Base-by-base conservation (phyloP, 2,888 invertebrate genomes). In the Parascotia fuliginaria region DNA sequence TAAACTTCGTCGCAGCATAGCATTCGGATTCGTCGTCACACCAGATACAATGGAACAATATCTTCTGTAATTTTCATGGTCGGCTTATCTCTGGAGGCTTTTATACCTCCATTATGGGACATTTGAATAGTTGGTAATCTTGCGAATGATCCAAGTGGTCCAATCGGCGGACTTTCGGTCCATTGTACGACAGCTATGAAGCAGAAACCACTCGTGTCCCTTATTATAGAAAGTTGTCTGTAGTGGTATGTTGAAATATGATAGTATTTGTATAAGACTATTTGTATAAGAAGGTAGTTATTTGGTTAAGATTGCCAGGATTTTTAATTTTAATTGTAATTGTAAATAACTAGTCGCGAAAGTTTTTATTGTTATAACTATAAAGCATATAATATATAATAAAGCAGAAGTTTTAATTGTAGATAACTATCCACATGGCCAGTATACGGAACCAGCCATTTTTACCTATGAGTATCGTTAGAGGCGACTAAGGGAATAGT, bases 101-200 rank as follows among this genome's bases (percentile, higher is more conserved):
- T 69, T 73, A 73, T 58, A 55, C 46, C 42, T 45, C 61, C 54
- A 58, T 64, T 66, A 60, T 47, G 41, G 42, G 50, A 61, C 66
- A 52, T 74, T 74, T 77, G 75, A 77, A 82, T 79, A 70, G 78
- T 65, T 65, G 57, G 66, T 75, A 79, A 82, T 81, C 75, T 77
- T 51, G 61, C 60, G 67, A 80, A 70, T 79, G 75, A 73, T 45
- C 64, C 60, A 62, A 70, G 75, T 79, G 77, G 73, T 46, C 66
- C 62, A 65, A 70, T 65, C 58, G 63, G 45, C 51, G 58, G 63
- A 54, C 42, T 56, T 55, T 58, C 59, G 15, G 27, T 33, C 51
- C 49, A 75, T 79, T 79, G 76, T 76, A 51, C 34, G 39, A 29
- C 12, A 14, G 16, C 31, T 52, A 15, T 36, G 44, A 44, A 37